Conservation (phyloP, 2,113 vertebrate genomes). For the Hippocampus comes region DNA sequence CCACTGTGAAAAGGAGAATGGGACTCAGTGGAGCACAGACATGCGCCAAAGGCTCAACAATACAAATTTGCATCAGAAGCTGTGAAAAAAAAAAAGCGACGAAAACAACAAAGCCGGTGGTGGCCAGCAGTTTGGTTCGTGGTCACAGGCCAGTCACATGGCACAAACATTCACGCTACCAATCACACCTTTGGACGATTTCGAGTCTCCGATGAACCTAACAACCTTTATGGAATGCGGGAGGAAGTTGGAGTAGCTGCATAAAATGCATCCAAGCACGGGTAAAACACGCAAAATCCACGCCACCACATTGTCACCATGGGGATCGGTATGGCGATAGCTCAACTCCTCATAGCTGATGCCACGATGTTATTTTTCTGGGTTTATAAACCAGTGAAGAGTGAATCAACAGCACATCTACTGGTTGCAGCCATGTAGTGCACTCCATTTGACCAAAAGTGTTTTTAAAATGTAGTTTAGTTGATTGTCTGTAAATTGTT, state of each 20-base stretch:
- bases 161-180: not conserved
- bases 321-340: no score
- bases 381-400: no score
- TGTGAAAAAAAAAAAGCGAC: not conserved
- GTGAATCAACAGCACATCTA: not conserved
- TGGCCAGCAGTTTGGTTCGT: no score
- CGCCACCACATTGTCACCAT: not conserved
- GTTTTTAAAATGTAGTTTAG: not conserved
- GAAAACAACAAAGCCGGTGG: not conserved
- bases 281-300: not conserved
- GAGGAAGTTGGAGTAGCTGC: no score
- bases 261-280: no score
- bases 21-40: slow-evolving; percentile 1
- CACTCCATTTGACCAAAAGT: not conserved
- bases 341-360: not conserved
- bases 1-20: slow-evolving; percentile 40
- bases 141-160: not conserved
- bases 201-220: not conserved
- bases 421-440: not conserved
- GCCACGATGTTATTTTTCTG: no score
- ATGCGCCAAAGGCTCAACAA: not conserved
- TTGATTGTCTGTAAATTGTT: not conserved
- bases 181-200: not conserved
- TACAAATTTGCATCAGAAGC: not conserved
- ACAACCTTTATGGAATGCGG: not conserved